Base-by-base conservation (phyloP, 2,113 vertebrate genomes). In the Microcebus lehilahytsara region DNA sequence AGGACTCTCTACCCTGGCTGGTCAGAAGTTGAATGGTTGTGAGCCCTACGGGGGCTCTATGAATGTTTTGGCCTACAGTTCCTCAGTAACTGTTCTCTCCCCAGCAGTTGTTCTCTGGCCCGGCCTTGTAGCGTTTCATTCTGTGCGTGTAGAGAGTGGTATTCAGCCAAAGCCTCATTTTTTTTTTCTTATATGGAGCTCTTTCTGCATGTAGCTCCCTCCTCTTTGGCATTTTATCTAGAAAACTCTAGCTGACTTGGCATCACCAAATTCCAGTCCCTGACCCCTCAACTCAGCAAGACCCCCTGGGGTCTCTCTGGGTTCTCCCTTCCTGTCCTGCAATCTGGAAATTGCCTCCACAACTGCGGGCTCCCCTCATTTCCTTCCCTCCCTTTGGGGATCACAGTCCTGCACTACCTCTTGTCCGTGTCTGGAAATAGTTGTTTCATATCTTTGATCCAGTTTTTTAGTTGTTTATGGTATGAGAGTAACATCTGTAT, bases 401-500 rank as follows among this genome's bases (percentile, higher is more conserved):
- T 37, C 78, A 69, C 67, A 34, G 66, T 22, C 85, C 46, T 22
- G 3, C 53, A 46, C 19, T 71, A 72, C 67, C 49, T 85, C 71
- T 92, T n/a, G 27, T 78, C 53, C 30, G 49, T 13, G 27, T 92
- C 87, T 85, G 62, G 56, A 92, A 89, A 89, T 56, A 56, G 78
- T 34, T 67, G 75, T 74, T 86, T 53, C 2, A 2, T 62, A 56
- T 78, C 72, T 85, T 86, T 72, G 20, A 94, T 72, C 75, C 67
- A 83, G 30, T 79, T 83, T 95, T 77, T 79, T 9, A 60, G 62
- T 85, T 94, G 69, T 86, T 83, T 78, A 87, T 79, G 46, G 62
- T 69, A 37, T 86, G 27, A 94, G 11, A 58, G 11, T 37, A 89
- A 91, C 30, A 46, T 66, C 60, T 60, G 17, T 20, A 81, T 69